These are phyloP conservation scores for Podocnemis expansa DNA, from an alignment of 2,113 vertebrate genomes.

Conservation along the genomic window DNA sequence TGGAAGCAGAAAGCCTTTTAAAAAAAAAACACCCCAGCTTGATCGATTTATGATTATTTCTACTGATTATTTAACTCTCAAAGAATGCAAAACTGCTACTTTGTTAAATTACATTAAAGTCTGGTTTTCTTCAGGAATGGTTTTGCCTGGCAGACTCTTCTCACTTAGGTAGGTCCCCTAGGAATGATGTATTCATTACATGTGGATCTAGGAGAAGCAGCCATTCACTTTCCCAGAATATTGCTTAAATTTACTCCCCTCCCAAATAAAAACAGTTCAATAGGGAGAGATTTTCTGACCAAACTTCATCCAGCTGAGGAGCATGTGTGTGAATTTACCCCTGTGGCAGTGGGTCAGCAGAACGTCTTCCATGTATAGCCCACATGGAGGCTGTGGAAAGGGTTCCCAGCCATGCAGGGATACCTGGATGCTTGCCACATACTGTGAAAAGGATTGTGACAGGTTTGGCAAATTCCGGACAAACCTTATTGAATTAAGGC, in stretches of 20 bases:
- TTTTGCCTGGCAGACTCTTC: slow-evolving; percentile 56
- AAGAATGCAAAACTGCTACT: slow-evolving; percentile 61
- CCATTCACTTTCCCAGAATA: not conserved
- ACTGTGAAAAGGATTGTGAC: not conserved
- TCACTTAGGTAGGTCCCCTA: not conserved
- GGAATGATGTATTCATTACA: not conserved
- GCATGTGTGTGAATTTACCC: not conserved
- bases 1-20: not conserved
- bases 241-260: not conserved
- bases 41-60: slow-evolving; percentile 59
- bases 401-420: not conserved
- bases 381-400: not conserved
- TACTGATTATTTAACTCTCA: slow-evolving; percentile 68
- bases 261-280: too few relatives aligned
- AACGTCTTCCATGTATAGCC: not conserved
- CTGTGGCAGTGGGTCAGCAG: accelerated
- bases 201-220: not conserved
- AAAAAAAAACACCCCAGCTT: not conserved
- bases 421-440: not conserved
- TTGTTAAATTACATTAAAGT: slow-evolving; percentile 31
- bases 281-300: not conserved
- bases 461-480: too few relatives aligned
- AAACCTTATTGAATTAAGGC: too few relatives aligned
- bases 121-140: slow-evolving; percentile 63
- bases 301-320: not conserved